Evolutionary conservation across 2,888 invertebrate species (phyloP).

Genomic region (Sphaerophoria taeniata): DNA sequence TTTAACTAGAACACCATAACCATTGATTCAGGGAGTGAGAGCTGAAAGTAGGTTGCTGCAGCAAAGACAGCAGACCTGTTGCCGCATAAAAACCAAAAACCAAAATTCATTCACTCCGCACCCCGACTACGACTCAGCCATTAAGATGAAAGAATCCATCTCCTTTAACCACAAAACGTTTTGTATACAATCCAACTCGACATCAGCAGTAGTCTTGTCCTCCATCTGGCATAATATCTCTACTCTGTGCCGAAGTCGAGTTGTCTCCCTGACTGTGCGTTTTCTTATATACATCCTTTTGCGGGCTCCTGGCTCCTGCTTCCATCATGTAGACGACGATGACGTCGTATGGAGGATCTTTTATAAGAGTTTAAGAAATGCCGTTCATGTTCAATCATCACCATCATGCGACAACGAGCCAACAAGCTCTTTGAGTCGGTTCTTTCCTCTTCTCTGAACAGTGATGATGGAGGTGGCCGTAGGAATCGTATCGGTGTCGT

Average conservation of each 20-base stretch:
- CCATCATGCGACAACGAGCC: constrained; percentile 52
- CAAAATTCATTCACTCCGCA: constrained; percentile 9
- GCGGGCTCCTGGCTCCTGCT: not conserved
- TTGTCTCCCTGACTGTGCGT: constrained; percentile 17
- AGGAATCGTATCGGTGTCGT: constrained; percentile 9
- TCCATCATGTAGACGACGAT: not conserved
- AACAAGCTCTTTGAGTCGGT: constrained; percentile 21
- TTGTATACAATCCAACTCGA: constrained; percentile 12
- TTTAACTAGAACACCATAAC: constrained; percentile 43
- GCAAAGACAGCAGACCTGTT: constrained; percentile 53
- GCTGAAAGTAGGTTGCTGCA: constrained; percentile 26
- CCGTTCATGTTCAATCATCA: constrained; percentile 72
- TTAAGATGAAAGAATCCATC: constrained; percentile 40
- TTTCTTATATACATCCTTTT: constrained; percentile 36
- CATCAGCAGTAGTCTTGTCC: not conserved
- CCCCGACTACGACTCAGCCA: constrained; percentile 1
- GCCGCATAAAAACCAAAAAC: constrained; percentile 39
- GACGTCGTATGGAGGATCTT: constrained; percentile 27
- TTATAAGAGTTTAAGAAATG: constrained; percentile 55
- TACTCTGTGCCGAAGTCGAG: not conserved
- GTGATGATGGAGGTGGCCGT: constrained; percentile 2
- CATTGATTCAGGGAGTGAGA: not conserved
- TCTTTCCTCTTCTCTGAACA: constrained; percentile 27
- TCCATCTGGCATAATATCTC: not conserved
- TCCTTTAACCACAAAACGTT: constrained; percentile 47